Evolutionary conservation across 2,888 invertebrate species (phyloP), one percentile per base, ranked within the genome.

Genomic region (Linyphia triangularis): DNA sequence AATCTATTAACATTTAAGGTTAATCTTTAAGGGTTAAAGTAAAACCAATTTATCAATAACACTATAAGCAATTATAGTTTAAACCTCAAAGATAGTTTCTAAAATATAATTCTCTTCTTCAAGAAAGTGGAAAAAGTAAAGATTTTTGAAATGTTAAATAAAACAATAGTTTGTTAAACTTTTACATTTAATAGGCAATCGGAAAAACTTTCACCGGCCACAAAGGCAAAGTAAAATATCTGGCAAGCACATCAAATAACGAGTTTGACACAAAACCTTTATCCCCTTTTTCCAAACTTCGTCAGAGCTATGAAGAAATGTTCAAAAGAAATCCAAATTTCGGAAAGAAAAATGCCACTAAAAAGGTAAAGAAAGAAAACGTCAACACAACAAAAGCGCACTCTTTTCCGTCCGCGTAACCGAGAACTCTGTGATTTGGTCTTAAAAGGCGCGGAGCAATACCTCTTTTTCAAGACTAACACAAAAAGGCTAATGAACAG

Each of bases 401-500:
- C 59, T 57, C 67, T 70, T 37, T 51, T 81, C 28, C 81, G 59
- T 69, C 40, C 70, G 13, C 61, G 57, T 33, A 77, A 79, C 63
- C 28, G 57, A 59, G 72, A 82, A 59, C 26, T 13, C 77, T 24
- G 51, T 67, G 59, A 51, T 69, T 61, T 24, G 22, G 61, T 22
- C 37, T 51, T 81, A 61, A 63, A 82, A 72, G 72, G 37, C 72
- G 63, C 72, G 59, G 26, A 51, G 70, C 70, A 70, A 59, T 72
- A 22, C 43, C 26, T 70, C 81, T 57, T 65, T 73, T 37, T 61
- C 51, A 83, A 72, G 40, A 43, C 83, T 65, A 65, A 83, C 73
- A 73, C 65, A 83, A 75, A 85, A 85, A 61, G 72, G 43, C 84
- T 85, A 85, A 85, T 85, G 84, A 85, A 85, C 67, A 43, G 84